Base-by-base conservation (phyloP, 2,888 invertebrate species). In the Chouioia cunea region DNA sequence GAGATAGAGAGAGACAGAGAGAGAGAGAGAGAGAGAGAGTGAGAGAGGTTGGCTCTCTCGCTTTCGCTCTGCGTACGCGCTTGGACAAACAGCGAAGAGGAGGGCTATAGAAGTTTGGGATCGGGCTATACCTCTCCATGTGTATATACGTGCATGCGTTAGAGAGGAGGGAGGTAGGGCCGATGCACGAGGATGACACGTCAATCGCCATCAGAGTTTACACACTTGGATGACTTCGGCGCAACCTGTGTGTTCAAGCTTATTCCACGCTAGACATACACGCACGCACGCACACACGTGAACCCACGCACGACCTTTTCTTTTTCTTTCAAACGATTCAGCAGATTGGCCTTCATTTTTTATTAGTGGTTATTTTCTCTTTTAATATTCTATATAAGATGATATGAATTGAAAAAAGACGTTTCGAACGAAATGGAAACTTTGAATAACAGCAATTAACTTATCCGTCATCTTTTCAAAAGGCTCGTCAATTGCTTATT, bases 171-270 rank as follows among this genome's bases (percentile, higher is more conserved):
- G 74, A 58, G 65, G 70, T 73, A 62, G 73, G 66, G 74, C 73
- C 74, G 68, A 65, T 69, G 57, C 57, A 63, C 53, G 73, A 74
- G 76, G 76, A 76, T 74, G 75, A 76, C 76, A 76, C 74, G 76
- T 76, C 73, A 71, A 72, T 74, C 71, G 72, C 65, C 69, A 63
- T 53, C 69, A 62, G 69, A 69, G 75, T 78, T 76, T 77, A 74
- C 76, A 71, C 70, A 70, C 73, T 73, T 70, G 69, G 68, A 57
- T 68, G 67, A 71, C 64, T 71, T 64, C 53, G 62, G 18, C 43
- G n/a, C 48, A 3, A 16, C 2, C 48, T 48, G 8, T 14, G 48
- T 3, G 48, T 48, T 4, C 16, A 8, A 2, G 48, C 16, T 16
- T 15, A 6, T 6, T 4, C 48, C 48, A 48, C 14, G 8, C 15